These are phyloP conservation scores for Poeciliopsis paucimaculata DNA, from an alignment of 2,797 vertebrate species.

Conservation along the genomic window DNA sequence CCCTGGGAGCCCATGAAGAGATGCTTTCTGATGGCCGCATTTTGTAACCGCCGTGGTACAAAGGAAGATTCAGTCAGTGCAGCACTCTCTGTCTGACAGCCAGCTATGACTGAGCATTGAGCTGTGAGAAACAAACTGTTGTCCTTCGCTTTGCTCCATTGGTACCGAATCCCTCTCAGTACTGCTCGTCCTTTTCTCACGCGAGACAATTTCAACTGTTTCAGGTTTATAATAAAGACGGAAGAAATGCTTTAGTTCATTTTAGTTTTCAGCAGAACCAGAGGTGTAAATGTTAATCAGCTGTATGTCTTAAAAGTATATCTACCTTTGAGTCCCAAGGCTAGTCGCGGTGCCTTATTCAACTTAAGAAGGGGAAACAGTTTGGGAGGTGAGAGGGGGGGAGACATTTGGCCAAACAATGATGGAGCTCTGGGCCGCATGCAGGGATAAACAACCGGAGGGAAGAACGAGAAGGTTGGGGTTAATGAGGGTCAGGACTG, in stretches of 20 bases:
- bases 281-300: background rate
- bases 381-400: background rate
- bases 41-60: constrained; percentile 16
- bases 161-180: background rate
- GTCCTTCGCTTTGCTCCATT: constrained; percentile 4
- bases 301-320: background rate
- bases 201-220: constrained; percentile 5
- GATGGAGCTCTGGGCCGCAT: constrained; percentile 48
- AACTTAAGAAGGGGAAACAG: background rate
- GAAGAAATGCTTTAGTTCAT: background rate
- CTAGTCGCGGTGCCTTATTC: constrained; percentile 4
- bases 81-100: constrained; percentile 18
- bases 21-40: constrained; percentile 15
- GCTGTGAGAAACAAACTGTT: constrained; percentile 7
- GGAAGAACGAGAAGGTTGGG: background rate
- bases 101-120: background rate
- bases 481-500: constrained; percentile 5
- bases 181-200: background rate
- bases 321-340: background rate
- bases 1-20: constrained; percentile 33
- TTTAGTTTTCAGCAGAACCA: background rate
- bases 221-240: background rate
- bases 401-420: constrained; percentile 17
- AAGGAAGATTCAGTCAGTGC: constrained; percentile 20
- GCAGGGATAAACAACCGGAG: constrained; percentile 37